These are phyloP conservation scores for Caiman crocodilus DNA, from an alignment of 2,797 vertebrate genomes.

Conservation along the genomic window DNA sequence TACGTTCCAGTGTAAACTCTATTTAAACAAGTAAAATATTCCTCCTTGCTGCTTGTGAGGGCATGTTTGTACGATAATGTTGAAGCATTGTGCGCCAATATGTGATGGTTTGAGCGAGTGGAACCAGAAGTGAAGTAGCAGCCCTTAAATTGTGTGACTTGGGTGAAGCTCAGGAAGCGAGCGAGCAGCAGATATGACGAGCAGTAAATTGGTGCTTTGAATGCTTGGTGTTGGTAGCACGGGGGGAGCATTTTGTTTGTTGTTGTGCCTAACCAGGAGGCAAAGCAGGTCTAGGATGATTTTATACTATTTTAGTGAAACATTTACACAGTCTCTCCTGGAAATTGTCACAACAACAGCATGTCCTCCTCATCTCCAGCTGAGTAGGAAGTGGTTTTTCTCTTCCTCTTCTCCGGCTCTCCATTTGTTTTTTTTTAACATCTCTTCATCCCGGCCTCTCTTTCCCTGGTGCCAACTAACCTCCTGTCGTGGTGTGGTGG, in stretches of 20 bases:
- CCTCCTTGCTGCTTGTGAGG: not conserved
- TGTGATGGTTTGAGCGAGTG: not conserved
- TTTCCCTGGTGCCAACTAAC: accelerated
- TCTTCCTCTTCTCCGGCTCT: not conserved
- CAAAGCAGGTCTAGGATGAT: not conserved
- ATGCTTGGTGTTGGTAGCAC: no score
- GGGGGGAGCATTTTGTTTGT: not conserved
- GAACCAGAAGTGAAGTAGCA: not conserved
- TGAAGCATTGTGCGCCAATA: not conserved
- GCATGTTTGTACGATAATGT: not conserved
- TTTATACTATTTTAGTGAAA: no score
- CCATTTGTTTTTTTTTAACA: not conserved
- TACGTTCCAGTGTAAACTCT: not conserved
- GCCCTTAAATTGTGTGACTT: not conserved
- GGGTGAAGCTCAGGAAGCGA: not conserved
- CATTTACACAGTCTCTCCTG: not conserved
- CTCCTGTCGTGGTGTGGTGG: accelerated
- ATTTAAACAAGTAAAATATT: not conserved
- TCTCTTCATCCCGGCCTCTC: not conserved
- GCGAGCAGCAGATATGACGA: not conserved
- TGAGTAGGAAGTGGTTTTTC: accelerated
- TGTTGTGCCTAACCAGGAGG: accelerated
- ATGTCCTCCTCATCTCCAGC: not conserved
- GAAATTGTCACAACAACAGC: not conserved
- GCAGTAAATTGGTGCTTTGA: not conserved